phyloP scores from a whole-genome alignment of 2,797 vertebrate genomes.

The Pipistrellus pygmaeus region DNA sequence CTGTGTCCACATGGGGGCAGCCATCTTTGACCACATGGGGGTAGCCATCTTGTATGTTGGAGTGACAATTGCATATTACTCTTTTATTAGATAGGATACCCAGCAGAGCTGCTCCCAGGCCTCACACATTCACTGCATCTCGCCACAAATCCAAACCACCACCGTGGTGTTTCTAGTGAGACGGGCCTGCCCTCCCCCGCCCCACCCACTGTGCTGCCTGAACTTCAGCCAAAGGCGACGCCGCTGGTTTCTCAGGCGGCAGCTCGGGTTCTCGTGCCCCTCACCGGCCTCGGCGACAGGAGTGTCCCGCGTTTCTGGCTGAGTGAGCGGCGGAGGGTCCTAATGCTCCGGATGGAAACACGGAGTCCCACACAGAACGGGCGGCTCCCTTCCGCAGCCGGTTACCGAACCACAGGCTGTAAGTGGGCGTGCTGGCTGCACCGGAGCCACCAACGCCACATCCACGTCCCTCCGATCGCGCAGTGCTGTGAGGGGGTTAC shows the following conservation, averaged over 20 bases:
- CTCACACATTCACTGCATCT: slow-evolving; percentile 52
- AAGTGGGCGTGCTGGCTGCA: background rate
- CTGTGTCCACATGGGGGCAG: no score
- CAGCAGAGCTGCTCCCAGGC: slow-evolving; percentile 66
- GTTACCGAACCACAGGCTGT: background rate
- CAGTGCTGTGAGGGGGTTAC: background rate
- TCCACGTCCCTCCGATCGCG: no score
- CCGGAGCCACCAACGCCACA: background rate
- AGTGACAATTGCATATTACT: no score
- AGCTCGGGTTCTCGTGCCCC: background rate
- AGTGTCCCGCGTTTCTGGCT: background rate
- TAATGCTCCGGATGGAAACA: background rate
- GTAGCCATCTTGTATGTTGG: no score
- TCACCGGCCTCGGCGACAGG: background rate
- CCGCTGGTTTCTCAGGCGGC: slow-evolving; percentile 76
- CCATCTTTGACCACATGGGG: no score
- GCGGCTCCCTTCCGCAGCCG: no score
- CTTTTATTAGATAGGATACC: background rate
- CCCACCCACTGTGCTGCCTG: slow-evolving; percentile 81
- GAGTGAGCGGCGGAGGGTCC: background rate
- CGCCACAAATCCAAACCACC: slow-evolving; percentile 81
- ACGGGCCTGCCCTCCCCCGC: slow-evolving; percentile 32
- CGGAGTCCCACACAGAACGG: background rate
- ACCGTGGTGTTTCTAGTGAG: slow-evolving; percentile 77
- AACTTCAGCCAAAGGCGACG: slow-evolving; percentile 84